Base-by-base conservation (phyloP, 2,113 vertebrate species). In the Eurypyga helias region DNA sequence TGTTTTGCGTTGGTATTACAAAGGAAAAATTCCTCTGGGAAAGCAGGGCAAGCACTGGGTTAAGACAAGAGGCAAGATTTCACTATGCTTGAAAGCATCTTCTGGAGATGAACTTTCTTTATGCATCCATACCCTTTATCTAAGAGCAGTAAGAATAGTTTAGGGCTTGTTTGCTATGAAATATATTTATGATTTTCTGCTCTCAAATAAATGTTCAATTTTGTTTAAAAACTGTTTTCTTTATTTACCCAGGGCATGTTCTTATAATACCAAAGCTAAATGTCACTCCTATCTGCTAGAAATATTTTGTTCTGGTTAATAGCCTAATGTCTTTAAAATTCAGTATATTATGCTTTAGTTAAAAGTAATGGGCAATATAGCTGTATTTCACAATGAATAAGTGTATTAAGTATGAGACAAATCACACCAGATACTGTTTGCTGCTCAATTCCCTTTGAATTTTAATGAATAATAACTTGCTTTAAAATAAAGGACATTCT, bases 381-480 rank as follows among this genome's bases (percentile, higher is more conserved):
- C 71, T 93, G 34, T 94, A 96, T 87, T 96, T 96, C 85, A 97
- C 21, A 73, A 85, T 94, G 89, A 96, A 9, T 92, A 96, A 96
- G 64, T 93, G 46, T 91, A 85, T 97, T 97, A 97, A 98, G 96
- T 96, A 93, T 51, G 80, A 96, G 92, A 90, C 66, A 96, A 95
- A 97, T 96, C 90, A 95, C 61, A 51, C 41, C 70, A 94, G 77
- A 70, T 91, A 84, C 43, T 89, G 55, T 94, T 97, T 96, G 77
- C 95, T 95, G 80, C 85, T 97, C 55, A 87, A 12, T 97, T 96
- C 90, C 48, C 60, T 92, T 91, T 89, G 96, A 95, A 96, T 95
- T 94, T 95, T 79, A 96, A 80, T 96, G 76, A 96, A 90, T 96
- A 70, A 65, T 89, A 89, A 92, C 94, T 96, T 95, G 61, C 41